Conservation (phyloP, 2,113 vertebrate genomes). For the Corvus hawaiiensis region DNA sequence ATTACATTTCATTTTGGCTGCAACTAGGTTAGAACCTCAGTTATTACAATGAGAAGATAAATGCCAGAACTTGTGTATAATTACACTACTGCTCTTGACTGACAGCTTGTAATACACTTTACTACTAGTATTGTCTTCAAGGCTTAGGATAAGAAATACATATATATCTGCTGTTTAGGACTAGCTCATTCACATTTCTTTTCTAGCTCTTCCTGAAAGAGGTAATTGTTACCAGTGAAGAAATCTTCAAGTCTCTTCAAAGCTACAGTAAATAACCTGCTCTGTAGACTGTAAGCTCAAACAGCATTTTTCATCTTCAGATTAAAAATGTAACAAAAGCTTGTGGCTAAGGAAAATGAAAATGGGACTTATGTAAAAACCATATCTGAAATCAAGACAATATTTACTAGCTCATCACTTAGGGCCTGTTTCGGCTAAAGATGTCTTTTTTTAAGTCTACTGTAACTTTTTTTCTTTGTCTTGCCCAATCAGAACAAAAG, state of each 20-base stretch:
- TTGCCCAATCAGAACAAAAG: background rate
- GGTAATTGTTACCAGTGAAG: background rate
- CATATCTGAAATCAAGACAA: background rate
- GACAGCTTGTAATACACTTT: background rate
- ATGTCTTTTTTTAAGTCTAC: background rate
- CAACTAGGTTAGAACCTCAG: background rate
- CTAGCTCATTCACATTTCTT: background rate
- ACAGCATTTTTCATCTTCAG: background rate
- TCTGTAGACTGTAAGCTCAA: background rate
- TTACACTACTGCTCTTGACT: background rate
- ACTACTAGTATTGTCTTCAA: background rate
- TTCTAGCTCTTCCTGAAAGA: background rate
- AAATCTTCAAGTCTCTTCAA: background rate
- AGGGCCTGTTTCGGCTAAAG: background rate
- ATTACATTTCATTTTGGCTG: background rate
- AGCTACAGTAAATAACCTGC: background rate
- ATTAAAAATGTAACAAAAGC: background rate
- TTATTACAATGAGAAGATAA: background rate
- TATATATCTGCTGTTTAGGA: background rate
- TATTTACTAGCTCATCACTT: background rate
- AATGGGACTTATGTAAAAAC: background rate
- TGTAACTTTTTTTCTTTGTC: background rate
- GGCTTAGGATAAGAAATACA: background rate
- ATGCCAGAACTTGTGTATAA: background rate
- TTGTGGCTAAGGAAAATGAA: background rate